Evolutionary conservation across 1,140 invertebrate genomes (phyloP).

Genomic region (Temnothorax curvispinosus): DNA sequence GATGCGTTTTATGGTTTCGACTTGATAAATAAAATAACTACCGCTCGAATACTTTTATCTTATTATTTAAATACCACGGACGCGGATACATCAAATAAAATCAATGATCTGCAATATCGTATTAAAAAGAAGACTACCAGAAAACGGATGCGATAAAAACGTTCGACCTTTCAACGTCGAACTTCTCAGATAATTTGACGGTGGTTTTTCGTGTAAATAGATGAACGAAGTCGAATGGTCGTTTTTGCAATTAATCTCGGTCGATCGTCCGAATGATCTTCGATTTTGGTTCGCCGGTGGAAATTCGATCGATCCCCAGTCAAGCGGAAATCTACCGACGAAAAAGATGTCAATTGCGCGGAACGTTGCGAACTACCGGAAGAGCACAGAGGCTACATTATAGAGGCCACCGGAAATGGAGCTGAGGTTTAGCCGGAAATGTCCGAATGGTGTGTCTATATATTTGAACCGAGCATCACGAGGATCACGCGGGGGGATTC

Average conservation of each 20-base stretch:
- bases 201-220: slow-evolving; percentile 2
- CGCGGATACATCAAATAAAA: neutral
- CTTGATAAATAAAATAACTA: neutral
- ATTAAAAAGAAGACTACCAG: neutral
- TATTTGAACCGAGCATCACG: slow-evolving; percentile 27
- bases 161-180: slow-evolving; percentile 27
- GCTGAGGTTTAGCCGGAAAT: slow-evolving; percentile 62
- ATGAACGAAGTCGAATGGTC: neutral
- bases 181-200: slow-evolving; percentile 13
- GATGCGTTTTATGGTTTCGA: neutral
- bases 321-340: slow-evolving; percentile 24
- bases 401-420: slow-evolving; percentile 56
- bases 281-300: neutral
- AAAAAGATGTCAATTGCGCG: slow-evolving; percentile 49
- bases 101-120: neutral
- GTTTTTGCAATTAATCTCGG: slow-evolving; percentile 33
- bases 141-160: neutral
- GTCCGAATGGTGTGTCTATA: slow-evolving; percentile 38
- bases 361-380: slow-evolving; percentile 55
- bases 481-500: slow-evolving; percentile 20
- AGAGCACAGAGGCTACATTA: slow-evolving; percentile 48
- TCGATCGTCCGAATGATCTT: neutral
- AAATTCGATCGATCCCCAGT: neutral
- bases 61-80: neutral
- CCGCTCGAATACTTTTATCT: neutral